A percentile compares a stretch with the other conserved stretches of the same genome.
These are phyloP conservation scores for Drosophila leontia DNA, from an alignment of 1,140 invertebrate genomes.

Conservation along the genomic window DNA sequence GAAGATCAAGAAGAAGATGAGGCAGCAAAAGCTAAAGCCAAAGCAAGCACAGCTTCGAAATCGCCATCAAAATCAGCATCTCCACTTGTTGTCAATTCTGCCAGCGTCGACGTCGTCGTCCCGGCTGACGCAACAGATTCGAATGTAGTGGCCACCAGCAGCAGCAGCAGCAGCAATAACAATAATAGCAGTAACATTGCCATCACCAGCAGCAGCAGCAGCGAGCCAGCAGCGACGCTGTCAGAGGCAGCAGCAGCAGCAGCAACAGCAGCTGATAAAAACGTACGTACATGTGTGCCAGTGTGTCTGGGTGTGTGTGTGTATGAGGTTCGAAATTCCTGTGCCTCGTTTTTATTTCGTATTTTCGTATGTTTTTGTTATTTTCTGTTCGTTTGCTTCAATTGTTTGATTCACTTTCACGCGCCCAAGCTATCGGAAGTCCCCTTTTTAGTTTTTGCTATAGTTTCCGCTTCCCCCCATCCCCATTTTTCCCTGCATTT, in stretches of 20 bases:
- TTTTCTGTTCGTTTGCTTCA: constrained; percentile 5
- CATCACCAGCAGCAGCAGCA: constrained; percentile 31
- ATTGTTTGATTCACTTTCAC: constrained; percentile 39
- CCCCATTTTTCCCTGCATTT: neutral
- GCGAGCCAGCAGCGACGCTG: constrained; percentile 25
- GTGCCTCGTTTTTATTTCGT: constrained; percentile 18
- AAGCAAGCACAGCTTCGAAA: constrained; percentile 17
- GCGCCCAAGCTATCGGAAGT: neutral
- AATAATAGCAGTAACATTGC: constrained; percentile 24
- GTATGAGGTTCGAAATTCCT: constrained; percentile 39
- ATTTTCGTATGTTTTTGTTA: constrained; percentile 16
- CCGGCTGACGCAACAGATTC: constrained; percentile 73
- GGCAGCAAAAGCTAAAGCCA: constrained; percentile 8
- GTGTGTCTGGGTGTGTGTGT: constrained; percentile 6
- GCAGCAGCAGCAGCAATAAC: constrained; percentile 25
- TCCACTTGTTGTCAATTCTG: constrained; percentile 72
- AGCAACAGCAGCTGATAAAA: constrained; percentile 71
- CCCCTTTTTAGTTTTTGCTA: neutral
- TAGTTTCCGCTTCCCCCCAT: neutral
- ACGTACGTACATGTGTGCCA: constrained; percentile 60
- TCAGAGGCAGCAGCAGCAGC: constrained; percentile 20
- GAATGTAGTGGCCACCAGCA: constrained; percentile 42
- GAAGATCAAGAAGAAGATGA: constrained; percentile 6
- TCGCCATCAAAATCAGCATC: constrained; percentile 17
- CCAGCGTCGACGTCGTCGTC: constrained; percentile 39